Base-by-base conservation (phyloP, 2,888 invertebrate genomes). In the Tinea trinotella region DNA sequence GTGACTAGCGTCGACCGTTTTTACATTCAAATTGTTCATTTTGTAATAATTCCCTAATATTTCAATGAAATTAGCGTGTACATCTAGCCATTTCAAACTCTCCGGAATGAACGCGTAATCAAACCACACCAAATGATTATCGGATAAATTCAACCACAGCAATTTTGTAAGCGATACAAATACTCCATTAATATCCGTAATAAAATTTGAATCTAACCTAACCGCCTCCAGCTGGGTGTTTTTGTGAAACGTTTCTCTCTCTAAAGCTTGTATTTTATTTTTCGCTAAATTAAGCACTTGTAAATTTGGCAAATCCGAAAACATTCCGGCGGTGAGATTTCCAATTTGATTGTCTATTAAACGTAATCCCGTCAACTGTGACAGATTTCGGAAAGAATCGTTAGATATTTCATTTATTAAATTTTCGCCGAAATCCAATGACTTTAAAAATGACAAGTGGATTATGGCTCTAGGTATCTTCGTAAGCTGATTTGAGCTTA, bases 121-220 rank as follows among this genome's bases (percentile, higher is more conserved):
- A 80, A 97, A 96, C 94, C 95, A 95, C 34, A 94, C 93, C 66
- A 97, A 88, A 78, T 94, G 94, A 82, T 96, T 96, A 79, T 95
- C 94, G 36, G 95, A 95, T 55, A 96, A 88, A 84, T 96, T 96
- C 57, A 97, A 81, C 92, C 96, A 93, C 67, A 95, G 82, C 57
- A 97, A 87, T 63, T 92, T 93, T 40, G 92, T 91, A 58, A 97
- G 84, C 55, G 94, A 92, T 53, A 95, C 92, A 73, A 96, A 94
- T 59, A 95, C 93, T 7, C 95, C 95, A 78, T 96, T 96, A 66
- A 97, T 93, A 74, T 96, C 95, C 57, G 93, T 92, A 62, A 97
- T 87, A 68, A 92, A 93, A 77, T 97, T 97, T 60, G 93, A 92
- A 67, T 97, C 96, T 65, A 97, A 83, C 5, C 96, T 90, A 60